Conservation (phyloP, 23 tunicate species). For the Botrylloides violaceus region DNA sequence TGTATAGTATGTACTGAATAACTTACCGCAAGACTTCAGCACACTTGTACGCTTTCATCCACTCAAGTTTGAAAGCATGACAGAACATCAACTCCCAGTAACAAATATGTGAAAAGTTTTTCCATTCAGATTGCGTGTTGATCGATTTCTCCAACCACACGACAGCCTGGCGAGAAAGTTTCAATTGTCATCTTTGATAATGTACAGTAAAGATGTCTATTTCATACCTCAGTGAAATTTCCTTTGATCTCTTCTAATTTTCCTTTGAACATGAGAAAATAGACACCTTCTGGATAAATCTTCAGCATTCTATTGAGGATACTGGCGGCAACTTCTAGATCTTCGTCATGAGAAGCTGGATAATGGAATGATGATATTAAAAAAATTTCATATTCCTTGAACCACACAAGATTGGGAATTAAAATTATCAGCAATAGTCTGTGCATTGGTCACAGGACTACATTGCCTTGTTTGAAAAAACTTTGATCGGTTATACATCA, state of each 20-base stretch:
- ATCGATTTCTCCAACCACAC: slow-evolving; percentile 48
- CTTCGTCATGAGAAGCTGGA: slow-evolving; percentile 43
- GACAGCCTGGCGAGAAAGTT: slow-evolving; percentile 46
- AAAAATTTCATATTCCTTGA: too few relatives aligned
- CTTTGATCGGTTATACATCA: too few relatives aligned
- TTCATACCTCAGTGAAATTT: slow-evolving; percentile 48
- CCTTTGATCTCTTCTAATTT: slow-evolving; percentile 55
- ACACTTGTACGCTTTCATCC: slow-evolving; percentile 60
- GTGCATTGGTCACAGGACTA: too few relatives aligned
- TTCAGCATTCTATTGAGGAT: slow-evolving; percentile 49
- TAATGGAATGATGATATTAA: too few relatives aligned
- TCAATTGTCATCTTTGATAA: too few relatives aligned
- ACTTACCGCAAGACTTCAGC: slow-evolving; percentile 54
- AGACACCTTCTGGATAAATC: slow-evolving; percentile 71
- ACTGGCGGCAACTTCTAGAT: slow-evolving; percentile 28
- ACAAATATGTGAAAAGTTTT: slow-evolving; percentile 79
- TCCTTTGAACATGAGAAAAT: slow-evolving; percentile 67
- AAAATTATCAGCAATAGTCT: too few relatives aligned
- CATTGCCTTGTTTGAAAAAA: too few relatives aligned
- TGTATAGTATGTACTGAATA: too few relatives aligned
- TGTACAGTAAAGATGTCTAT: background rate
- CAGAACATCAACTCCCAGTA: slow-evolving; percentile 99
- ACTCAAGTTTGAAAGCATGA: slow-evolving; percentile 49
- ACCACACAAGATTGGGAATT: too few relatives aligned
- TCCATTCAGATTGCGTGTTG: slow-evolving; percentile 71